phyloP scores from a whole-genome alignment of 2,113 vertebrate species.

The Poeciliopsis turrubarensis region DNA sequence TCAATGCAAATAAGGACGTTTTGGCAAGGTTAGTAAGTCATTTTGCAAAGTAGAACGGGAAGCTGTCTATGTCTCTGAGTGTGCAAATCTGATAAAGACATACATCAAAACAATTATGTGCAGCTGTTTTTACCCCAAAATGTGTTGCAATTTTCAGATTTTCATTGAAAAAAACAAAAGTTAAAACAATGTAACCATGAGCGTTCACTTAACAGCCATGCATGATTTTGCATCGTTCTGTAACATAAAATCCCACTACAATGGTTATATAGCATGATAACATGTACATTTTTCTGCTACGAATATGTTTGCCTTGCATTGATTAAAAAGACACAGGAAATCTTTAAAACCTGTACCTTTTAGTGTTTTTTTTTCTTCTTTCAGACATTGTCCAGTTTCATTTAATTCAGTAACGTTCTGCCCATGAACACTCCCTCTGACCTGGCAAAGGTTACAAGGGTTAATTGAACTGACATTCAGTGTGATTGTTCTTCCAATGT shows the following conservation, averaged over 20 bases:
- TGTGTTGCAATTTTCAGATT: background rate
- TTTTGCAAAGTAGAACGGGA: background rate
- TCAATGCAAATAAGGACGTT: background rate
- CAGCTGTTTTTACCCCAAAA: too few relatives aligned
- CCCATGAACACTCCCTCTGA: conserved; percentile 39
- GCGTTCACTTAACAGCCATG: background rate
- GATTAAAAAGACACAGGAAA: background rate
- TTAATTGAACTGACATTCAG: conserved; percentile 64
- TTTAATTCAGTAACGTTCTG: conserved; percentile 46
- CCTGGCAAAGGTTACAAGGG: conserved; percentile 45
- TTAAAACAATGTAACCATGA: background rate
- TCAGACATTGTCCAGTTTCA: conserved; percentile 8
- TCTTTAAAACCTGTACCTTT: background rate
- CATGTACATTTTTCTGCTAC: background rate
- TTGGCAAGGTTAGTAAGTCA: background rate
- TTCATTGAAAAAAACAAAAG: background rate
- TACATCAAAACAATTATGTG: background rate
- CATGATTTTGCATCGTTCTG: background rate
- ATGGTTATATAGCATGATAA: background rate
- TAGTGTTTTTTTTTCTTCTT: conserved; percentile 3
- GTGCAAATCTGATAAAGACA: background rate
- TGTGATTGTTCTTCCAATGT: conserved; percentile 47
- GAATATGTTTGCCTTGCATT: background rate
- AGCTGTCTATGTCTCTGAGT: background rate
- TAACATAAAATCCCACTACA: background rate